phyloP scores from a whole-genome alignment of 2,888 invertebrate genomes.

The Torymus tubicola region DNA sequence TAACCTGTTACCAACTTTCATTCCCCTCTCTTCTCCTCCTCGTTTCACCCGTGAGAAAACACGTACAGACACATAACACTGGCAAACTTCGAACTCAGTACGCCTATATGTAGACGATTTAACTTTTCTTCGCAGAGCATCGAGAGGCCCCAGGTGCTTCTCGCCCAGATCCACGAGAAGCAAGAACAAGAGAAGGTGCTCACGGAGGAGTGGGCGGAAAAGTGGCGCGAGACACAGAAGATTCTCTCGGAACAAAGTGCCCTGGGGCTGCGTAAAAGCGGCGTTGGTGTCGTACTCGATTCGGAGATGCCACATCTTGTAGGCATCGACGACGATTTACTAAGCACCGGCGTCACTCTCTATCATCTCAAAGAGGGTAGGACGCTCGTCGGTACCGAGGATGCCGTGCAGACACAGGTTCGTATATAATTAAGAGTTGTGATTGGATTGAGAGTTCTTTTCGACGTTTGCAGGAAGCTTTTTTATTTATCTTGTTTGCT shows the following conservation, averaged over 20 bases:
- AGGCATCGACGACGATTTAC: conserved; percentile 92
- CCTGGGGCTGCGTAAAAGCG: conserved; percentile 90
- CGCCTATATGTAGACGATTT: background rate
- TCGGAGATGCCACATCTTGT: conserved; percentile 95
- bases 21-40: too few species aligned
- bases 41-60: too few species aligned
- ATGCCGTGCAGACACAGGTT: conserved; percentile 79
- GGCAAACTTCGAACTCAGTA: too few species aligned
- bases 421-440: background rate
- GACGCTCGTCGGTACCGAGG: conserved; percentile 89
- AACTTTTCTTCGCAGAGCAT: conserved; percentile 70
- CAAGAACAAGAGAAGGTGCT: conserved; percentile 93
- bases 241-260: conserved; percentile 93
- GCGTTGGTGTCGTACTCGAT: conserved; percentile 91
- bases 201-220: conserved; percentile 95
- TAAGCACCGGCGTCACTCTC: conserved; percentile 93
- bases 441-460: background rate
- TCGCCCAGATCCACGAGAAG: conserved; percentile 90
- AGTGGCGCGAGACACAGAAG: conserved; percentile 93
- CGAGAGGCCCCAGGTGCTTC: conserved; percentile 81
- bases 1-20: too few species aligned
- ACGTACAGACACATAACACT: too few species aligned
- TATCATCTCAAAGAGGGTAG: conserved; percentile 95
- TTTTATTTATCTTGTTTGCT: background rate
- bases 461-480: background rate